phyloP scores from a whole-genome alignment of 2,888 invertebrate species.

The Temnothorax unifasciatus region DNA sequence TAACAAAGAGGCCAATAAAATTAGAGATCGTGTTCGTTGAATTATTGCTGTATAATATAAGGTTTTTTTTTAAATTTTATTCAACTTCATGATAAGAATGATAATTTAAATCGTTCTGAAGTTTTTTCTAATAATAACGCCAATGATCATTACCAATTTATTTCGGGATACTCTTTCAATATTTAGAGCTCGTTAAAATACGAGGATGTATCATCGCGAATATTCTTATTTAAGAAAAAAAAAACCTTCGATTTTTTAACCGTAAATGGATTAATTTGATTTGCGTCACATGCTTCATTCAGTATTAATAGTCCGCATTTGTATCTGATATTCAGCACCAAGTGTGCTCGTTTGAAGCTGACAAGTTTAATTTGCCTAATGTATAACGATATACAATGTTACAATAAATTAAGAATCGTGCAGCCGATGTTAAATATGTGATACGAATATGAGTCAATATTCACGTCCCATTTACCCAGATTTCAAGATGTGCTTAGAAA shows the following conservation, averaged over 20 bases:
- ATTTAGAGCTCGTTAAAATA: neutral
- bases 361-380: constrained; percentile 29
- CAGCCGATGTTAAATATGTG: neutral
- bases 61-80: neutral
- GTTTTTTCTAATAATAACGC: neutral
- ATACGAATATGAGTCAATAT: neutral
- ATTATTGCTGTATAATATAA: neutral
- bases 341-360: neutral
- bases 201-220: neutral
- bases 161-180: neutral
- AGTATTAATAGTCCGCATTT: neutral
- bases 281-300: neutral
- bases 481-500: neutral
- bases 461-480: neutral
- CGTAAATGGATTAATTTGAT: neutral
- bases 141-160: neutral
- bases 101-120: neutral
- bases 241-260: neutral
- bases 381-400: neutral
- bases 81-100: neutral
- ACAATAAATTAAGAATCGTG: neutral
- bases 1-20: neutral
- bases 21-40: neutral
- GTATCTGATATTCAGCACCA: neutral
- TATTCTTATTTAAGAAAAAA: neutral